Conservation (phyloP, 1,140 invertebrate species). For the Carcinoscorpius rotundicauda region DNA sequence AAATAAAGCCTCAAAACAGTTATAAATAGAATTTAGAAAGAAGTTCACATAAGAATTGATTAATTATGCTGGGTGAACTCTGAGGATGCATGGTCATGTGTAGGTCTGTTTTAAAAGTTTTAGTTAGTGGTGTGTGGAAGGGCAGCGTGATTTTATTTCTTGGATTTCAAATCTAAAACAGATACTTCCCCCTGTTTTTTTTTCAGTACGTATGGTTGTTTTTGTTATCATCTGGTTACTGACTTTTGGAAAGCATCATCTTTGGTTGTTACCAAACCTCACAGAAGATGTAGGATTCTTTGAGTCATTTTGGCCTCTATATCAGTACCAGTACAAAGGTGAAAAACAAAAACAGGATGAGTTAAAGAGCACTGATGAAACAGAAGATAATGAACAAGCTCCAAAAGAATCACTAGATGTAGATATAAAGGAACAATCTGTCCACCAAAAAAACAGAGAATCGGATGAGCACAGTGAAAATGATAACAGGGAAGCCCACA, state of each 20-base stretch:
- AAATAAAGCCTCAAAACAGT: too few relatives aligned
- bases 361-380: constrained; percentile 42
- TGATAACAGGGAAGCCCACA: constrained; percentile 44
- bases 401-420: constrained; percentile 11
- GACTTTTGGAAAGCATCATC: constrained; percentile 79
- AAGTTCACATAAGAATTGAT: too few relatives aligned
- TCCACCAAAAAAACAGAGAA: constrained; percentile 12
- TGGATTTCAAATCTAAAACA: too few relatives aligned
- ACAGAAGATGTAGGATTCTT: constrained; percentile 98
- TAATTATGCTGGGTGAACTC: too few relatives aligned
- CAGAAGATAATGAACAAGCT: constrained; percentile 22
- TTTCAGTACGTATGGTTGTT: constrained; percentile 63
- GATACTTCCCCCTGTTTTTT: too few relatives aligned
- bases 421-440: constrained; percentile 18
- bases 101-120: too few relatives aligned
- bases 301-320: constrained; percentile 95
- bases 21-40: too few relatives aligned
- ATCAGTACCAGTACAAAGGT: constrained; percentile 72
- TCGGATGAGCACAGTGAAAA: constrained; percentile 33
- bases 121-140: too few relatives aligned
- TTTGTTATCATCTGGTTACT: constrained; percentile 84
- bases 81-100: too few relatives aligned
- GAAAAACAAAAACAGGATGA: constrained; percentile 41
- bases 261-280: constrained; percentile 95
- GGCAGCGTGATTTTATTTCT: too few relatives aligned